Evolutionary conservation across 2,888 invertebrate genomes (phyloP), one percentile per base, ranked within the genome.

Genomic region (Pollenia labialis): DNA sequence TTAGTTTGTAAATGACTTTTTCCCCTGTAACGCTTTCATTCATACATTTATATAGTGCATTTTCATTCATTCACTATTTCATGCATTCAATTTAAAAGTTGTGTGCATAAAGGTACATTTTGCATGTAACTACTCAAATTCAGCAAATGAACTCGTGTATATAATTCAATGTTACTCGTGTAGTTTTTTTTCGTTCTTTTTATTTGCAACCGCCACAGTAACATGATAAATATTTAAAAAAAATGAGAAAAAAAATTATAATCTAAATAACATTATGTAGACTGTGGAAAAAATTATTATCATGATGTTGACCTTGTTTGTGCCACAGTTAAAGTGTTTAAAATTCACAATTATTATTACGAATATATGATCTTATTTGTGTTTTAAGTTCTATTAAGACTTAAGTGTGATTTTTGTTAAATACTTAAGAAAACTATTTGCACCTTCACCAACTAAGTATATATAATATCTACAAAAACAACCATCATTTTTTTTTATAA

Each of bases 291-390:
- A 46, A 82, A 46, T 32, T 71, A 85, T 50, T 62, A 56, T 74
- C 54, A 87, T 81, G 72, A 76, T 75, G 80, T 72, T 87, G 84
- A 84, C 87, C 87, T 87, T 87, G 81, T 87, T 81, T 66, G 72
- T 62, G 81, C 62, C 68, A 64, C 81, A 81, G 54, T 71, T 46
- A 75, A 71, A 58, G 23, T 77, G 56, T 62, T 44, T 54, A 52
- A 62, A 48, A 32, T 32, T 32, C 32, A 32, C 32, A 6, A 32
- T 32, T 32, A 32, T 32, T 32, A 32, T 32, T 46, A 42, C 40
- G 50, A 64, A 48, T 62, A 71, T 71, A 52, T 68, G 23, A 7
- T 9, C 48, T n/a, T 48, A 42, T 48, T 42, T 42, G 11, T n/a
- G 32, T 62, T 71, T 18, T 75, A 10, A 32, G 54, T 56, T 69